Percentiles rank a stretch among this genome's conserved stretches.
These are phyloP conservation scores for Atherix ibis DNA, from an alignment of 2,888 invertebrate genomes.

Conservation along the genomic window DNA sequence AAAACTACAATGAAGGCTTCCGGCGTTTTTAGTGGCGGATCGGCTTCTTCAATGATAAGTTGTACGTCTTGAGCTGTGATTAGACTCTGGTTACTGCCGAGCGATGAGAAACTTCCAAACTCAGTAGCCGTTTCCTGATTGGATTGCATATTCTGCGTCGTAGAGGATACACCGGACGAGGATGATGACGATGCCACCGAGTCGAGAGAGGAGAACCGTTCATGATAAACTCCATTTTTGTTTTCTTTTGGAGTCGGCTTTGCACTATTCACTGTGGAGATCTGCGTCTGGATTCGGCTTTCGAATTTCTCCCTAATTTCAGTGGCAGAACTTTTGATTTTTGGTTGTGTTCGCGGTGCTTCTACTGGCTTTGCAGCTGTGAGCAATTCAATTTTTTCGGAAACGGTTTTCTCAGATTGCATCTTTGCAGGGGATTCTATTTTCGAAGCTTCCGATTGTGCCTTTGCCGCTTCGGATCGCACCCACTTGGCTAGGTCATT, in stretches of 20 bases:
- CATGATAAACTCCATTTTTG: constrained; percentile 20
- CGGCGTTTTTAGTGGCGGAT: constrained; percentile 42
- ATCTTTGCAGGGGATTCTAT: constrained; percentile 8
- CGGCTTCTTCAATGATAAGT: constrained; percentile 48
- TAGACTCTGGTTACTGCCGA: constrained; percentile 33
- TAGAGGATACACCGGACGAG: constrained; percentile 32
- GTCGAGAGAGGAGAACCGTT: constrained; percentile 30
- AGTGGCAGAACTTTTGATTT: constrained; percentile 20
- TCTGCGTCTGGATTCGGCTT: constrained; percentile 16
- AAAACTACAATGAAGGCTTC: constrained; percentile 49
- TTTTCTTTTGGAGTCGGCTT: constrained; percentile 2
- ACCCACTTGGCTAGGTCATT: constrained; percentile 24
- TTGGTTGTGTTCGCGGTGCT: constrained; percentile 5
- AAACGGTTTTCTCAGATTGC: constrained; percentile 6
- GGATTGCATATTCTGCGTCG: constrained; percentile 25
- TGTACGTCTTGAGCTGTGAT: constrained; percentile 40
- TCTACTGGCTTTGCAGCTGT: constrained; percentile 4
- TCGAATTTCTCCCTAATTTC: constrained; percentile 32
- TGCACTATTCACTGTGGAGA: constrained; percentile 10
- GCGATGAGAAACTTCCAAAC: constrained; percentile 32
- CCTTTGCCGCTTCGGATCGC: constrained; percentile 21
- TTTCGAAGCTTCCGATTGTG: constrained; percentile 13
- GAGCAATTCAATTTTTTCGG: constrained; percentile 6
- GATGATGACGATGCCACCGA: constrained; percentile 32
- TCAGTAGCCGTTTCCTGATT: constrained; percentile 31